Percentiles rank a stretch among this genome's conserved stretches.
Conservation (phyloP, 2,797 vertebrate species). For the Pseudochromis fuscus region DNA sequence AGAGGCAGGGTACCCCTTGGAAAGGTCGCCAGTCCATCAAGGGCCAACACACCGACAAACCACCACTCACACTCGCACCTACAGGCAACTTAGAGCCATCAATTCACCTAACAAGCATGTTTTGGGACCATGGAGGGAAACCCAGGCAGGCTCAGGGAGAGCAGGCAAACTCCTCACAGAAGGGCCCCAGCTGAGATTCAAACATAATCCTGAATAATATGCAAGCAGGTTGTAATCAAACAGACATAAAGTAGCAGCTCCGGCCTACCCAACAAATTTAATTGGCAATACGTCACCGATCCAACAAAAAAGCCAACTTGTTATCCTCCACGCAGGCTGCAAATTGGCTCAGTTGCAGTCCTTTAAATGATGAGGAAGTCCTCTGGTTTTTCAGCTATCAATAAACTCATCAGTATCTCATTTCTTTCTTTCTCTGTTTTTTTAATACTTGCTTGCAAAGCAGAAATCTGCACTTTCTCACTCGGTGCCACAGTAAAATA, state of each 20-base stretch:
- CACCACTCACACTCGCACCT: too few species aligned
- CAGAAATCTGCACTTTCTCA: slow-evolving; percentile 24
- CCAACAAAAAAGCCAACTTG: slow-evolving; percentile 4
- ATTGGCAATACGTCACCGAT: not conserved
- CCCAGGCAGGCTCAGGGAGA: too few species aligned
- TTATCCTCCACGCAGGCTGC: not conserved
- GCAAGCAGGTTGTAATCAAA: slow-evolving; percentile 1
- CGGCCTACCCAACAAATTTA: not conserved
- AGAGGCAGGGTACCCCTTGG: too few species aligned
- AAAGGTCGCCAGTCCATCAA: too few species aligned
- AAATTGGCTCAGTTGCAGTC: not conserved
- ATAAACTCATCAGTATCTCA: slow-evolving; percentile 25
- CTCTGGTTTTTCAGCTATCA: slow-evolving; percentile 23
- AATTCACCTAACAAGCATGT: too few species aligned
- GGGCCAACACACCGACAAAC: too few species aligned
- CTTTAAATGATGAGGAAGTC: slow-evolving; percentile 15
- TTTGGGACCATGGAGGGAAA: too few species aligned
- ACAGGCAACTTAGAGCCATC: too few species aligned
- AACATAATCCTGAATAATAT: not conserved
- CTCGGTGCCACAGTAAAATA: slow-evolving; percentile 35
- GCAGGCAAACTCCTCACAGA: too few species aligned
- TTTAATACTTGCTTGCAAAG: slow-evolving; percentile 23
- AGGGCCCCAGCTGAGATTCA: too few species aligned
- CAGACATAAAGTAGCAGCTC: not conserved
- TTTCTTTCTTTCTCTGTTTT: not conserved